Conservation (phyloP, 64 coral and sea anemone species). For the Montipora efflorescens region DNA sequence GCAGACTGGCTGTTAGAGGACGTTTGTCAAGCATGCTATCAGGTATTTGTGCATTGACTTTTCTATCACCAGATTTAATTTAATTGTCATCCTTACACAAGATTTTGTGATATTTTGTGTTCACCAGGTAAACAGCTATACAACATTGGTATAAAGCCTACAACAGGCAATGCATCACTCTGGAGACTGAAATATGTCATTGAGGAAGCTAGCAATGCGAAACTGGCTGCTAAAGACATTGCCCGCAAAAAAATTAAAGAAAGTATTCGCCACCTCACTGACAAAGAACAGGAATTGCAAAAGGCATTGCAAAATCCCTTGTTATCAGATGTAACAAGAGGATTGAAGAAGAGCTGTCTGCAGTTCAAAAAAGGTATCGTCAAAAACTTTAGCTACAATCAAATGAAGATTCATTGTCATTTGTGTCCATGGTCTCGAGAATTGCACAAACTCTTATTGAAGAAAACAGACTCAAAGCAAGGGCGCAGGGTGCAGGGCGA, state of each 20-base stretch:
- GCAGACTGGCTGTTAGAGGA: too few species aligned
- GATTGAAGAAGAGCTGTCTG: slow-evolving; percentile 14
- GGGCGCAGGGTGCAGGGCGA: slow-evolving; percentile 16
- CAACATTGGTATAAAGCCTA: slow-evolving; percentile 22
- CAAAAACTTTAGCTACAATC: slow-evolving; percentile 1
- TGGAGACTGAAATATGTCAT: slow-evolving; percentile 30
- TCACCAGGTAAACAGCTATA: slow-evolving; percentile 23
- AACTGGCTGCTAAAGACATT: slow-evolving; percentile 9
- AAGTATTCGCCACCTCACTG: slow-evolving; percentile 5
- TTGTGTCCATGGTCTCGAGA: slow-evolving; percentile 18
- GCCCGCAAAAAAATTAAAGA: slow-evolving; percentile 3
- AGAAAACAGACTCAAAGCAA: slow-evolving; percentile 20
- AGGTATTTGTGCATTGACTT: background rate
- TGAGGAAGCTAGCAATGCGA: slow-evolving; percentile 18
- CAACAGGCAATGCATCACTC: slow-evolving; percentile 3
- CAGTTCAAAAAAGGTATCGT: slow-evolving; percentile 1
- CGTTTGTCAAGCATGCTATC: too few species aligned
- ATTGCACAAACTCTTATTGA: slow-evolving; percentile 20
- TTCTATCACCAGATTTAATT: background rate
- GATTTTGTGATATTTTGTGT: slow-evolving; percentile 8
- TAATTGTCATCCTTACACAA: slow-evolving; percentile 7
- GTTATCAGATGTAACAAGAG: slow-evolving; percentile 20
- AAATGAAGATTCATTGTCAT: slow-evolving; percentile 3
- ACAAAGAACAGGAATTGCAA: slow-evolving; percentile 28
- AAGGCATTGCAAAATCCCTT: background rate